Conservation (phyloP, 2,888 invertebrate genomes). For the Strigamia crassipes region DNA sequence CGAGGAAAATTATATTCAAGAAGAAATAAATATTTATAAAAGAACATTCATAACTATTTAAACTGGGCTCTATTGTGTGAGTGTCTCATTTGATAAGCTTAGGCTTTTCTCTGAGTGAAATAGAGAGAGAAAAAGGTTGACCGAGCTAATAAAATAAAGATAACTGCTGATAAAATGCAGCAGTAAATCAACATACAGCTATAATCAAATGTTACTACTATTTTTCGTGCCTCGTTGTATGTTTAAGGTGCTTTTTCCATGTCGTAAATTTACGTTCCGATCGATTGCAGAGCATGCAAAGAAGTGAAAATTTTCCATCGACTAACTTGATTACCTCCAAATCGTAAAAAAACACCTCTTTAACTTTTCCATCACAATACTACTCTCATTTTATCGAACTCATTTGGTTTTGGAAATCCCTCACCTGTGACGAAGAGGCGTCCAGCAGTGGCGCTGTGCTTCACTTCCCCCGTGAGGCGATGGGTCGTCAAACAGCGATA, state of each 20-base stretch:
- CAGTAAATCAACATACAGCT: constrained; percentile 27
- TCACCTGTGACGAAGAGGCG: constrained; percentile 50
- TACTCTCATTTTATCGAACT: neutral
- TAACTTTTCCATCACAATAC: constrained; percentile 13
- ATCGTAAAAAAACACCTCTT: neutral
- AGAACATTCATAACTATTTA: neutral
- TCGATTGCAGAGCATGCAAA: constrained; percentile 4
- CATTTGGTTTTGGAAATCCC: neutral
- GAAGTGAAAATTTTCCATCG: neutral
- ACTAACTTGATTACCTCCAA: neutral
- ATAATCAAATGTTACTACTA: constrained; percentile 20
- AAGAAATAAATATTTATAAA: neutral
- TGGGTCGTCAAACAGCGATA: constrained; percentile 49
- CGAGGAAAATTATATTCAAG: neutral
- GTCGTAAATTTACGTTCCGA: constrained; percentile 6
- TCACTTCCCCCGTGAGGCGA: constrained; percentile 49
- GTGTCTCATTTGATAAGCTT: constrained; percentile 23
- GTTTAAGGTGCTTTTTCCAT: constrained; percentile 12
- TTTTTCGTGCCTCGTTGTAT: constrained; percentile 18
- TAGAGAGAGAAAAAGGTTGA: constrained; percentile 10
- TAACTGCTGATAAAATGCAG: constrained; percentile 30
- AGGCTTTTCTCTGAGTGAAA: neutral
- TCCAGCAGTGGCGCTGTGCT: constrained; percentile 49
- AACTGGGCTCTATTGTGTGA: neutral
- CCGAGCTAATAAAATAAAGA: constrained; percentile 31